Evolutionary conservation across 37 sponge, comb jelly and placozoan genomes (phyloP), one percentile per base, ranked within the genome.

Genomic region (Cladorhizidae sp.): DNA sequence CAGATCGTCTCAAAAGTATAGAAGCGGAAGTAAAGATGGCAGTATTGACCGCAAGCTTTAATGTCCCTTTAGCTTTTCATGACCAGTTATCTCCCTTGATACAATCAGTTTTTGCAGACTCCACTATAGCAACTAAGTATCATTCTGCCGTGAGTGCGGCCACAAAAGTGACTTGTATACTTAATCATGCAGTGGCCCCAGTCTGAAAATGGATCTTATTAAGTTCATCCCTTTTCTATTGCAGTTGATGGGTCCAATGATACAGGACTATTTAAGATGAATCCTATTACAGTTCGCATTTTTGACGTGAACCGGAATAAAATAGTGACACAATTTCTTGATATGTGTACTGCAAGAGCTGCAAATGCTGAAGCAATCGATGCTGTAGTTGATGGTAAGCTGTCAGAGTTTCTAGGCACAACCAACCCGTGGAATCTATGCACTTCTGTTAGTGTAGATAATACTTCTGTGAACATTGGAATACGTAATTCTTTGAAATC

Each of bases 11-110:
- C 38, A 77, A 76, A 32, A 64, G 59, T 26, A 86, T 74, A 17
- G 80, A 86, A n/a, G 86, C 80, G 29, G 80, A 86, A 51, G 61
- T 86, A 51, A 43, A 62, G 36, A 79, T 86, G 73, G 86, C 80
- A 29, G 79, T 86, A 18, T 70, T 78, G 45, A 58, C 74, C 40
- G 68, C 86, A 20, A n/a, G n/a, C n/a, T n/a, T n/a, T n/a, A n/a
- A n/a, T n/a, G n/a, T n/a, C n/a, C n/a, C n/a, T n/a, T n/a, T n/a
- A n/a, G n/a, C n/a, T n/a, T n/a, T n/a, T n/a, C n/a, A n/a, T n/a
- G n/a, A n/a, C n/a, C n/a, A n/a, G n/a, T n/a, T n/a, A n/a, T n/a
- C n/a, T n/a, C n/a, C n/a, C n/a, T n/a, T n/a, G n/a, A n/a, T n/a
- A n/a, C n/a, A n/a, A n/a, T n/a, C n/a, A n/a, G n/a, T n/a, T n/a